Evolutionary conservation across 2,797 vertebrate genomes (phyloP), one percentile per base, ranked within the genome.

Genomic region (Phoebastria nigripes): DNA sequence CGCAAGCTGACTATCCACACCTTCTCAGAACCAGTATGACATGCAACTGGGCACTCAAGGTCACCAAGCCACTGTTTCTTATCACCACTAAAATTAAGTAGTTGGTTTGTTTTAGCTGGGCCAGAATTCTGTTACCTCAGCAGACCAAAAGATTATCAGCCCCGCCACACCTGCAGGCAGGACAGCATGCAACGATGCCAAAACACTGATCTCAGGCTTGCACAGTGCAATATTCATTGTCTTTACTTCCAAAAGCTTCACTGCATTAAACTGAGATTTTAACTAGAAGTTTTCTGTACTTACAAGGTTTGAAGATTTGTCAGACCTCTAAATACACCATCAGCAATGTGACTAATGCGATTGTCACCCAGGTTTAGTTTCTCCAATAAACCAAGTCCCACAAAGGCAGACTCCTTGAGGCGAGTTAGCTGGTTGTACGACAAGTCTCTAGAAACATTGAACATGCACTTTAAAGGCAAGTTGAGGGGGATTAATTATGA

Each of bases 361-460:
- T 99, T 99, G 94, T 99, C 99, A 71, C 99, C 98, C 95, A 99
- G 97, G 97, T 99, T 99, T 86, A 99, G 97, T 88, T 91, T 99
- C 96, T 99, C 99, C 97, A 99, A 72, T 52, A 99, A 97, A 79
- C 98, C 98, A 55, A 99, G 98, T 52, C 99, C 99, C 58, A 98
- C 93, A 77, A 99, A 99, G 55, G 99, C 98, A n/a, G 98, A 99
- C 59, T 99, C 99, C 97, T 99, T 99, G 82, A 99, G 98, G 94
- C 99, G 98, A 37, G 98, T 99, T 77, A 99, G 97, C 90, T 99
- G 99, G 97, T 99, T 99, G 96, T 98, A 98, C 1, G 99, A 99
- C 97, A 99, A 97, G 97, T 99, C 99, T 83, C 99, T 99, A 97
- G 71, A 95, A 93, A 96, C 26, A 96, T 41, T 12, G 89, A 95